Percentiles rank a stretch among this genome's conserved stretches.
phyloP scores from a whole-genome alignment of 2,888 invertebrate genomes.

The Hydrotaea diabolus region DNA sequence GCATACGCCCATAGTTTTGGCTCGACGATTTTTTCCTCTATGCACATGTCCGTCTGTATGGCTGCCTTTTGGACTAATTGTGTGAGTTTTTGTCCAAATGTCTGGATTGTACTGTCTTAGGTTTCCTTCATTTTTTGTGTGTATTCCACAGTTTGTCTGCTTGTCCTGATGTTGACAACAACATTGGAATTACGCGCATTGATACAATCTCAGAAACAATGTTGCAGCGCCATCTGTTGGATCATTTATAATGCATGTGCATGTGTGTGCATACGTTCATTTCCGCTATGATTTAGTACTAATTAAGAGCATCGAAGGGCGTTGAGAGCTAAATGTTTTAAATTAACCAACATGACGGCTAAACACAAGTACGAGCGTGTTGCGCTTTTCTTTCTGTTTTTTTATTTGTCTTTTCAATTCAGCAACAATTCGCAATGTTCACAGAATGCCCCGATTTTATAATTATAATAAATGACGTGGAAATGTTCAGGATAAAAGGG shows the following conservation, averaged over 20 bases:
- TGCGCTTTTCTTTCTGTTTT: background rate
- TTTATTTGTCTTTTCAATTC: background rate
- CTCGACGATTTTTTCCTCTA: background rate
- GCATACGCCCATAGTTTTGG: background rate
- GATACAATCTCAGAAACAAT: background rate
- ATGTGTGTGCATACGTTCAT: background rate
- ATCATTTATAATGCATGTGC: conserved; percentile 15
- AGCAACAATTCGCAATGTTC: background rate
- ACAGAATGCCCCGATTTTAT: background rate
- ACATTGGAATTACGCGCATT: background rate
- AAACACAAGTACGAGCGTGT: background rate
- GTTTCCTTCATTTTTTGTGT: too few relatives aligned
- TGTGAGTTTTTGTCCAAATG: background rate
- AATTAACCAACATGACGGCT: conserved; percentile 14
- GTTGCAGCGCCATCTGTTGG: conserved; percentile 40
- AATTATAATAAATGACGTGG: background rate
- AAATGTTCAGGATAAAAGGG: too few relatives aligned
- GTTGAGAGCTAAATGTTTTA: conserved; percentile 16
- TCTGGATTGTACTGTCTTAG: background rate
- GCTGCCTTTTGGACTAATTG: too few relatives aligned
- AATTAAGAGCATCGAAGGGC: conserved; percentile 14
- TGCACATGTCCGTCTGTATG: background rate
- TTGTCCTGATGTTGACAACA: background rate
- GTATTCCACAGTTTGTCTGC: background rate
- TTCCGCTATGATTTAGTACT: conserved; percentile 20